Evolutionary conservation across 2,888 invertebrate genomes (phyloP).

Genomic region (Smittia sp.): DNA sequence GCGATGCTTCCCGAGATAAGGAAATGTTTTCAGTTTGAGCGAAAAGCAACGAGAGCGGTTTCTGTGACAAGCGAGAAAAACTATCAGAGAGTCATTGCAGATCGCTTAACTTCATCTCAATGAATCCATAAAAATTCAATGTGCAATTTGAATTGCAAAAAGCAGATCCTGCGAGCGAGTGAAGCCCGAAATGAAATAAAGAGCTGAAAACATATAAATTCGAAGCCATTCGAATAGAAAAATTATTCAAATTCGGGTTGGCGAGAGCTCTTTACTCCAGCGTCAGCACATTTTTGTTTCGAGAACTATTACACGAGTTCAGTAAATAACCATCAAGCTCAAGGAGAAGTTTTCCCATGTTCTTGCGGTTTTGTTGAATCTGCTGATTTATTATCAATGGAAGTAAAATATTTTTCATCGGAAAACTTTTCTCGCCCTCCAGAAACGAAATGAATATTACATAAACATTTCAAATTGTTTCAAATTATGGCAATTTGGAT

Average conservation of each 20-base stretch:
- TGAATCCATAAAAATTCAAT: slow-evolving; percentile 29
- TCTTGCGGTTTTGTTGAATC: neutral
- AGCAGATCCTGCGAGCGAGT: neutral
- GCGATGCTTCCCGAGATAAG: no score
- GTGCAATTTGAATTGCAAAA: slow-evolving; percentile 39
- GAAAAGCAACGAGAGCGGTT: no score
- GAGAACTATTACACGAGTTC: neutral
- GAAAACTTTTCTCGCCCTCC: neutral
- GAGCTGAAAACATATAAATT: slow-evolving; percentile 31
- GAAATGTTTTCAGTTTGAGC: no score
- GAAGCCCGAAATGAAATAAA: slow-evolving; percentile 11
- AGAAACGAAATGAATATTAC: neutral
- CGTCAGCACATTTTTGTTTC: slow-evolving; percentile 35
- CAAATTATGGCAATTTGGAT: slow-evolving; percentile 3
- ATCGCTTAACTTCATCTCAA: slow-evolving; percentile 9
- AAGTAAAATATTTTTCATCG: slow-evolving; percentile 3
- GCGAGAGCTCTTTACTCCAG: neutral
- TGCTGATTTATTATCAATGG: slow-evolving; percentile 8
- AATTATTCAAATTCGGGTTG: slow-evolving; percentile 39
- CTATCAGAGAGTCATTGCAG: slow-evolving; percentile 17
- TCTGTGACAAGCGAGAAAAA: neutral
- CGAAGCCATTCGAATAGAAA: slow-evolving; percentile 27
- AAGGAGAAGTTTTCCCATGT: neutral
- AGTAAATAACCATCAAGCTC: slow-evolving; percentile 9
- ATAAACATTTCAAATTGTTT: neutral